Evolutionary conservation across 1,140 invertebrate species (phyloP), one percentile per base, ranked within the genome.

Genomic region (Pseudomyrmex concolor): DNA sequence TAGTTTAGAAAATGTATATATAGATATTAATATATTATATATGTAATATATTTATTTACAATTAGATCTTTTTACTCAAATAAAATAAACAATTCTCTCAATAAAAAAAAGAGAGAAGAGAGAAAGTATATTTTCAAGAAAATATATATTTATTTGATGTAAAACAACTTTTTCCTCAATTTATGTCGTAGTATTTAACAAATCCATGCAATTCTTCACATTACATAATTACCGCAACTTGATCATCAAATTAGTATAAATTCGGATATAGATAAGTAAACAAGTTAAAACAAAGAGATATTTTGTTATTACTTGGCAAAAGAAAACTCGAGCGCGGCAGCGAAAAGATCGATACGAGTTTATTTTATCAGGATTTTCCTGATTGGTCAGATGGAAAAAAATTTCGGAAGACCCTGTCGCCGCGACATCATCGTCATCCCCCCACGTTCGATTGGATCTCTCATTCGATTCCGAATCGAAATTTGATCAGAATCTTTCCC

Each of bases 401-500:
- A 90, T 91, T 90, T 89, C 82, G 82, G 73, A 76, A 83, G 64
- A 81, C 73, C 74, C 73, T 67, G 22, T 45, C 64, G 17, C 45
- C 68, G 67, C 43, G 80, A 62, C 48, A 48, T 54, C 68, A 22
- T 63, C 77, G 55, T 19, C 57, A 43, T 45, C 63, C 60, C 63
- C 57, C 80, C 57, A 34, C 54, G 67, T 67, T 89, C 82, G 83
- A 60, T 85, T 22, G 72, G 66, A 78, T 83, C 85, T 77, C 85
- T 83, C 87, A 91, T 91, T 80, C 91, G 92, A 93, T 92, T 93
- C 90, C 91, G 90, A 92, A 93, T 93, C 88, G 92, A 91, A 93
- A 93, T 94, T 92, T 93, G 92, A 94, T 94, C 92, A 91, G 92
- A 91, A 93, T 90, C 91, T 92, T 90, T 74, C 68, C 73, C 66